phyloP scores from a whole-genome alignment of 37 sponge, comb jelly and placozoan genomes.

The Halichondria panicea region DNA sequence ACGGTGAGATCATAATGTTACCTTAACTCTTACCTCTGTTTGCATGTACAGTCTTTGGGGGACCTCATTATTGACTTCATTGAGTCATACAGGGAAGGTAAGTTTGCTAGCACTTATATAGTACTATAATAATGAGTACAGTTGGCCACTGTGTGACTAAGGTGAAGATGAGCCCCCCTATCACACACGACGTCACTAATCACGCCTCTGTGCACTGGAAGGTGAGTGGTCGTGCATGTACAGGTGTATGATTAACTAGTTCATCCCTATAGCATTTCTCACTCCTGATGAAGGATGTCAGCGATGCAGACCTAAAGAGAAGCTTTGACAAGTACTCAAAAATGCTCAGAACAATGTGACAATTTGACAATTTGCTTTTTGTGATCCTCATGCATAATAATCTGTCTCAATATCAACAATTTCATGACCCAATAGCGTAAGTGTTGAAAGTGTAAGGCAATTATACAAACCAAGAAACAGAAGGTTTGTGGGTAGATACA shows the following conservation, averaged over 20 bases:
- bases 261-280: constrained; percentile 41
- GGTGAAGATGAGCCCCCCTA: constrained; percentile 59
- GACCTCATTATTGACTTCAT: constrained; percentile 71
- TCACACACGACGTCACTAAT: constrained; percentile 73
- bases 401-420: too few species aligned
- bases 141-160: constrained; percentile 69
- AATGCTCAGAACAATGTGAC: constrained; percentile 41
- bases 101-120: constrained; percentile 19
- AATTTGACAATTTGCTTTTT: not conserved
- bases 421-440: too few species aligned
- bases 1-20: constrained; percentile 40
- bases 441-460: too few species aligned
- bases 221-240: constrained; percentile 21
- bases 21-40: not conserved
- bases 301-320: constrained; percentile 32
- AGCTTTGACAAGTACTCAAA: constrained; percentile 53
- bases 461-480: too few species aligned
- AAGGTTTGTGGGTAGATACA: too few species aligned
- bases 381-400: too few species aligned
- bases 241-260: not conserved
- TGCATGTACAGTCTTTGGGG: constrained; percentile 37
- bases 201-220: constrained; percentile 85
- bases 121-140: constrained; percentile 13
- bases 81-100: constrained; percentile 66
- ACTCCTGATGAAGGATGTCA: constrained; percentile 22